phyloP scores from a whole-genome alignment of 2,113 vertebrate species.

The Aphyosemion australe region DNA sequence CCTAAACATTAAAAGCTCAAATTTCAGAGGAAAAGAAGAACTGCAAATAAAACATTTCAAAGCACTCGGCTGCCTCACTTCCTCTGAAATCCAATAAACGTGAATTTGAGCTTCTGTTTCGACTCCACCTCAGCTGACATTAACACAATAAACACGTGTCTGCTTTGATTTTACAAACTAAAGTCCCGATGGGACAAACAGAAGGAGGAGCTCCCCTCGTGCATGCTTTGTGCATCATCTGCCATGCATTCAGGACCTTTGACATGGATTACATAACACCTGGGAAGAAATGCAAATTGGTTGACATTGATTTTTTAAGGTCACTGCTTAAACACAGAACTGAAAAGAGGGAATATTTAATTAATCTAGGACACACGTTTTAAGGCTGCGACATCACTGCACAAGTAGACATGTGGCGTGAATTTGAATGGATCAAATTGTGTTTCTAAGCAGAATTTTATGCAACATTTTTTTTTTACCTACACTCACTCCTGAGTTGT shows the following conservation, averaged over 20 bases:
- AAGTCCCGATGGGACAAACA: background rate
- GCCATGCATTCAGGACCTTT: slow-evolving; percentile 8
- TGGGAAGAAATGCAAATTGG: slow-evolving; percentile 3
- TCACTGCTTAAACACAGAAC: slow-evolving; percentile 14
- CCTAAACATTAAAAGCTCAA: background rate
- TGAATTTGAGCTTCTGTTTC: background rate
- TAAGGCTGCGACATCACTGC: too few relatives aligned
- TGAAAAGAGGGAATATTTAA: background rate
- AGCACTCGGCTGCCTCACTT: slow-evolving; percentile 5
- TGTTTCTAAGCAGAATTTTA: too few relatives aligned
- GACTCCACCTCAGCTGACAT: slow-evolving; percentile 6
- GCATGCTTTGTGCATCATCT: background rate
- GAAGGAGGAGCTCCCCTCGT: slow-evolving; percentile 4
- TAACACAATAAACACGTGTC: slow-evolving; percentile 21
- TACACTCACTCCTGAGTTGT: too few relatives aligned
- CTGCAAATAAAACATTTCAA: background rate
- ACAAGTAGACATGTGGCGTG: too few relatives aligned
- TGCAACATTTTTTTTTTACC: too few relatives aligned
- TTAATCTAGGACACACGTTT: too few relatives aligned
- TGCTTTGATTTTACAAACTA: slow-evolving; percentile 16
- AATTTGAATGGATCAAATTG: too few relatives aligned
- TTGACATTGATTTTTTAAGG: slow-evolving; percentile 27
- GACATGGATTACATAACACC: slow-evolving; percentile 31
- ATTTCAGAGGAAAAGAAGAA: background rate
- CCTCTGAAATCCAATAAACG: slow-evolving; percentile 8